Base-by-base conservation (phyloP, 2,888 invertebrate genomes). In the Calliopum simillimum region DNA sequence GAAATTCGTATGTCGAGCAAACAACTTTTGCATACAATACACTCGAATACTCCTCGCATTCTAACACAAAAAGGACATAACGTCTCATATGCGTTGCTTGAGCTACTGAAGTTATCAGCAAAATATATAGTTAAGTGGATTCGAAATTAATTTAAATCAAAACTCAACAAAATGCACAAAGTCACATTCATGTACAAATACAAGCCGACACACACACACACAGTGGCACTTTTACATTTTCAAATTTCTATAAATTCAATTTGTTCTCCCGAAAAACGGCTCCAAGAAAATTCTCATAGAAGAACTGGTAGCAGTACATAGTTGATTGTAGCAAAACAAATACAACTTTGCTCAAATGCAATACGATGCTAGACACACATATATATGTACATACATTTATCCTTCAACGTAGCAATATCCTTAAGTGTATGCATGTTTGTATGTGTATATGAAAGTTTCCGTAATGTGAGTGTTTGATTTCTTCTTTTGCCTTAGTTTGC, bases 91-190 rank as follows among this genome's bases (percentile, higher is more conserved):
- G 44, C 44, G 61, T 61, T 44, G 53, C 65, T 23, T 8, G 49
- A 67, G 56, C 14, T n/a, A 44, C 19, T 33, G 33, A 33, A 46
- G n/a, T 47, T 59, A 67, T 67, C 67, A 67, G 59, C 21, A 49
- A 53, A 67, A 67, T 59, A 58, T 55, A 66, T 72, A 69, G 71
- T 73, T 70, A 72, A 74, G 71, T 74, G 74, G 73, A 73, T 75
- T 72, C 68, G 71, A 76, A 76, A 76, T 75, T 74, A 72, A 73
- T 75, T 75, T 75, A 75, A 74, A 75, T 76, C 74, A 74, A 75
- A 76, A 71, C 69, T 74, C 71, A 66, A 49, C 69, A 14, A 55
- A 73, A 47, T 55, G 70, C 69, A 74, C 59, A 71, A 64, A 69
- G 47, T 33, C n/a, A 46, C 33, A 43, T 70, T 64, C 59, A 66